Percentiles rank a stretch among this genome's conserved stretches.
These are phyloP conservation scores for Rutpela maculata DNA, from an alignment of 2,888 invertebrate genomes.

Conservation along the genomic window DNA sequence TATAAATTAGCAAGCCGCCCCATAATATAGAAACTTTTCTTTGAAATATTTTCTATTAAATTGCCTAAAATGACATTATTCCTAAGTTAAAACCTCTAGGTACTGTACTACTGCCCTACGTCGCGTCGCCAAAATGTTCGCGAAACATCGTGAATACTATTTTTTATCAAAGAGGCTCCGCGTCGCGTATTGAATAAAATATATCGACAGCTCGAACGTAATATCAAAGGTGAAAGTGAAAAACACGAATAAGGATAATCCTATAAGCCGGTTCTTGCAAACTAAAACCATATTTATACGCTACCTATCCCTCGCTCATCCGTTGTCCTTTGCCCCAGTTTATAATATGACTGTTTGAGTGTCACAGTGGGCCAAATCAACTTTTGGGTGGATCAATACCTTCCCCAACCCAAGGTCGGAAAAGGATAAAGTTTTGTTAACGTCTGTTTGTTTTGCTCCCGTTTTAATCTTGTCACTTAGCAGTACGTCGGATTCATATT, in stretches of 20 bases:
- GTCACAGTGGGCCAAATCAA: slow-evolving; percentile 21
- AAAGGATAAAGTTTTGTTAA: slow-evolving; percentile 18
- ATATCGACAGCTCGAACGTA: neutral
- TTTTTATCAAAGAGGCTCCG: neutral
- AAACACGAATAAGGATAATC: slow-evolving; percentile 3
- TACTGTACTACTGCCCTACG: no score
- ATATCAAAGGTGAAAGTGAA: slow-evolving; percentile 3
- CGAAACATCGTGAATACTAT: neutral
- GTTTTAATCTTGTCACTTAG: slow-evolving; percentile 2
- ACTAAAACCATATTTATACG: slow-evolving; percentile 3
- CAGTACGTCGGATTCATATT: neutral
- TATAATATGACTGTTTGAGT: neutral
- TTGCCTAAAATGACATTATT: no score
- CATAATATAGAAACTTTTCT: no score
- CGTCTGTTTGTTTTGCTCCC: neutral
- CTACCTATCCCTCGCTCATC: slow-evolving; percentile 8
- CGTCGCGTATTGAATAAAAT: neutral
- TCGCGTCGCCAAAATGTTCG: neutral
- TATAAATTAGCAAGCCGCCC: no score
- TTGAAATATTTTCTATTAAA: no score
- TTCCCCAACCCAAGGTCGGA: slow-evolving; percentile 28
- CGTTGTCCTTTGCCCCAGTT: neutral
- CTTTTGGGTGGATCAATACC: slow-evolving; percentile 31
- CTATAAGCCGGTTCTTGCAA: slow-evolving; percentile 7
- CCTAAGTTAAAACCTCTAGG: no score